A percentile compares a stretch with the other conserved stretches of the same genome.
Conservation (phyloP, 2,797 vertebrate species). For the Cirrhinus molitorella region DNA sequence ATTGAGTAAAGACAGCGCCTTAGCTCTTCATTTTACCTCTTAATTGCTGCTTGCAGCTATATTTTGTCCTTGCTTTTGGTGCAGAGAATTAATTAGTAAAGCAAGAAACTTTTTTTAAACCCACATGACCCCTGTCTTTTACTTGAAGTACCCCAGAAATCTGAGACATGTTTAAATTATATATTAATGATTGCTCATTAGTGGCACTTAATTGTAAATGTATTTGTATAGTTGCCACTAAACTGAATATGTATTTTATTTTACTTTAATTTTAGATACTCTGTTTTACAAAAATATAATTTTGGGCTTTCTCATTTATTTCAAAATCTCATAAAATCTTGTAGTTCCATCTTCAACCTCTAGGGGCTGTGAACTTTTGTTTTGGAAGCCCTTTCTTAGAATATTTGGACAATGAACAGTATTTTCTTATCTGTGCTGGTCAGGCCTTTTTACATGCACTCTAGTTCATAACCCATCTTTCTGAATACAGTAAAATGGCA, state of each 20-base stretch:
- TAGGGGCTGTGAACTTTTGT: background rate
- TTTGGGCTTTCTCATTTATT: background rate
- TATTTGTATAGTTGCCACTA: background rate
- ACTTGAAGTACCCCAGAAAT: background rate
- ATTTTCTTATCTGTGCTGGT: background rate
- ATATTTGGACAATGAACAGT: background rate
- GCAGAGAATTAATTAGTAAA: background rate
- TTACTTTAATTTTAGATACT: background rate
- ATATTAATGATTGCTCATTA: background rate
- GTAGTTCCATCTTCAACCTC: background rate
- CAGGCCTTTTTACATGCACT: background rate
- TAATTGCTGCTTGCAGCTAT: background rate
- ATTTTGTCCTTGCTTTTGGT: background rate
- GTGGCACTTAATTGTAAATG: background rate
- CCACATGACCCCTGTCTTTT: background rate
- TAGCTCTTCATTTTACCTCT: too few relatives aligned
- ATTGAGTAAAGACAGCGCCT: too few relatives aligned
- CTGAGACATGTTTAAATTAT: background rate
- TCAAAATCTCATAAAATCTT: background rate
- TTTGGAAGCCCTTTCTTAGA: background rate
- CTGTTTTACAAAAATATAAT: background rate
- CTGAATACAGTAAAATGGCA: slow-evolving; percentile 7
- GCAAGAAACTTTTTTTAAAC: background rate
- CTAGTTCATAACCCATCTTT: background rate
- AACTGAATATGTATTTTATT: background rate